Evolutionary conservation across 1,140 invertebrate genomes (phyloP).

Genomic region (Cephus cinctus): DNA sequence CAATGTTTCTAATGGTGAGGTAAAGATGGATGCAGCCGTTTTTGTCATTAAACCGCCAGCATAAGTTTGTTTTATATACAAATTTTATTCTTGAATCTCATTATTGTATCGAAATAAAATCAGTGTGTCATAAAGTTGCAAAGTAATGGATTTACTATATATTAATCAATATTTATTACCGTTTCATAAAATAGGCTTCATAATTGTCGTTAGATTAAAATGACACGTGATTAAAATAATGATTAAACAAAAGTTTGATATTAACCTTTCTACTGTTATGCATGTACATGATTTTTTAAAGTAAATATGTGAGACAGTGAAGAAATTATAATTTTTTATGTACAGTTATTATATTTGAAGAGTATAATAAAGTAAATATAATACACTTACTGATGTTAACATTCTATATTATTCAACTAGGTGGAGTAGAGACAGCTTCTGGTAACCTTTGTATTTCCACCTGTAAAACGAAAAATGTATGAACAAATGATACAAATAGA

Average conservation of each 20-base stretch:
- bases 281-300: too few species aligned
- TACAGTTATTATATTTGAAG: too few species aligned
- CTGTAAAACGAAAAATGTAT: constrained; percentile 33
- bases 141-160: too few species aligned
- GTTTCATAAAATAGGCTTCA: too few species aligned
- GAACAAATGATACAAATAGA: too few species aligned
- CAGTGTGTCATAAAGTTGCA: not conserved
- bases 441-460: constrained; percentile 56
- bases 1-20: not conserved
- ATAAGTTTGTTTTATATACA: not conserved
- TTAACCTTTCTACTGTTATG: too few species aligned
- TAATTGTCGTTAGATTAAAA: too few species aligned
- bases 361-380: not conserved
- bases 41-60: constrained; percentile 1
- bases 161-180: too few species aligned
- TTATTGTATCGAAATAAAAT: constrained; percentile 11
- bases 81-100: not conserved
- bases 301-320: too few species aligned
- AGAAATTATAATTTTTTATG: too few species aligned
- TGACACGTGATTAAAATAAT: too few species aligned
- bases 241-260: too few species aligned
- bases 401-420: constrained; percentile 4
- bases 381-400: not conserved
- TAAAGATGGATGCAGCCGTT: not conserved
- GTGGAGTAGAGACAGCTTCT: constrained; percentile 21